Base-by-base conservation (phyloP, 2,113 vertebrate genomes). In the Pimephales promelas region DNA sequence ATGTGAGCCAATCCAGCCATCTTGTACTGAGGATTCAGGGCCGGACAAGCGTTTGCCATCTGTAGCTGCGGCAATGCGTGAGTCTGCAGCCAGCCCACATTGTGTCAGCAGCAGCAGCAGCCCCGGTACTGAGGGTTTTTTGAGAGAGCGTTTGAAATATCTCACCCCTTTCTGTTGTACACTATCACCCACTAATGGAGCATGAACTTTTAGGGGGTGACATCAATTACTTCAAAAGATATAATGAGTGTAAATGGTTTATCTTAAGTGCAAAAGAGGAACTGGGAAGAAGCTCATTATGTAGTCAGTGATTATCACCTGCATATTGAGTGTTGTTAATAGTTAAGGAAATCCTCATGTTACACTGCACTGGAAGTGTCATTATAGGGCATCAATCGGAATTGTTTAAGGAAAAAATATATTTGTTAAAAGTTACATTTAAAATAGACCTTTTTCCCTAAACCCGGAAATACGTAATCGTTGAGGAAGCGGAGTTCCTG, bases 1-100 rank as follows among this genome's bases (percentile, higher is more conserved):
- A 89, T 81, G 87, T 89, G 91, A 93, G 90, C 89, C 86, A 85
- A 87, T 92, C 92, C 92, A 92, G 91, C 80, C 93, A 91, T 93
- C 92, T 93, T 92, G 91, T 92, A 90, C 89, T 88, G 90, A 87
- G 86, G 81, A 90, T 92, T 91, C 86, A 89, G 92, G 89, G 91
- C 90, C 91, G 92, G 91, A 91, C 88, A 79, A 79, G 79, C 80
- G 87, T 64, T 86, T 84, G 88, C 93, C 94, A 94, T 94, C 93
- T 95, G 94, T 92, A 90, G 89, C 91, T 82, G 89, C 86, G 86
- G 89, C 88, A 80, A 83, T 66, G 68, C 79, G 80, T 85, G 90
- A 90, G 84, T 87, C 88, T 87, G 89, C 86, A 91, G 92, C 91
- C 92, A 92, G 91, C 89, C 84, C 77, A 89, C 83, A 84, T 86